Evolutionary conservation across 2,113 vertebrate species (phyloP).

Genomic region (Scomber japonicus): DNA sequence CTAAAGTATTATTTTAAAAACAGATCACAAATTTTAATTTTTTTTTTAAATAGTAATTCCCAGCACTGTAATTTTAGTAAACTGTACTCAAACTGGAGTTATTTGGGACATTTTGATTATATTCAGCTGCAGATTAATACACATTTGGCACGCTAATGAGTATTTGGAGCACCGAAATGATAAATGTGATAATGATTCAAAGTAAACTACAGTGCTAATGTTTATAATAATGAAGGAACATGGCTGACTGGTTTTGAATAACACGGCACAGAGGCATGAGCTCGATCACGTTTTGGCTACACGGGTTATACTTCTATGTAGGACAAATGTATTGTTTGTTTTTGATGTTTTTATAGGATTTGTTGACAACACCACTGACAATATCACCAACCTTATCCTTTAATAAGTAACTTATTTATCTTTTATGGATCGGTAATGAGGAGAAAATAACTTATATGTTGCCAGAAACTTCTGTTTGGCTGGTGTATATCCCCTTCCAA

Average conservation of each 20-base stretch:
- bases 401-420: too few relatives aligned
- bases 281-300: conserved; percentile 37
- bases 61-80: neutral
- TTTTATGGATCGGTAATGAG: neutral
- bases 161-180: neutral
- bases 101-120: neutral
- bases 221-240: neutral
- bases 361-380: neutral
- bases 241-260: too few relatives aligned
- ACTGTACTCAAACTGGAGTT: neutral
- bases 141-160: neutral
- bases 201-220: neutral
- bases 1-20: too few relatives aligned
- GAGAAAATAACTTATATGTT: too few relatives aligned
- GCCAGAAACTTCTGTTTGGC: conserved; percentile 5
- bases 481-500: neutral
- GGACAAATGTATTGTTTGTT: conserved; percentile 22
- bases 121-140: neutral
- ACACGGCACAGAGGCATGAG: conserved; percentile 16
- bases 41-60: too few relatives aligned
- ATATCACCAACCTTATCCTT: neutral
- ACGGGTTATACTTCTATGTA: conserved; percentile 29
- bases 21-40: too few relatives aligned
- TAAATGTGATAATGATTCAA: neutral
- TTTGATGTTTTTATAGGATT: neutral